A percentile compares a stretch with the other conserved stretches of the same genome.
These are phyloP conservation scores for Catharus bicknelli DNA, from an alignment of 2,113 vertebrate genomes.

Conservation along the genomic window DNA sequence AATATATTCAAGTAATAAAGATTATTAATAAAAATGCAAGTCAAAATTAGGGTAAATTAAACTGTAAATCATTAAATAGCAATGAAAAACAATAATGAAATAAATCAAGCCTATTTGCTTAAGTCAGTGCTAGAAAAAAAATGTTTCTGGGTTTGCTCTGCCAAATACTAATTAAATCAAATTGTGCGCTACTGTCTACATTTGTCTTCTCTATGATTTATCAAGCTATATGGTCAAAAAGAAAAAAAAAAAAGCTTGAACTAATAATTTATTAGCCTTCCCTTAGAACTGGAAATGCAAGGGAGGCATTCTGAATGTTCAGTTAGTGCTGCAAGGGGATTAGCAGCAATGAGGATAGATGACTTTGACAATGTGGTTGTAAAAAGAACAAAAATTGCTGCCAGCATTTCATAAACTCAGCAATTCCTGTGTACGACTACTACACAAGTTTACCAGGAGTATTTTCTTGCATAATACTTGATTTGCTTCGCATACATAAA, in stretches of 20 bases:
- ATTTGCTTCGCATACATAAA: neutral
- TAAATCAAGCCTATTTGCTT: neutral
- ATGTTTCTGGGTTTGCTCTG: neutral
- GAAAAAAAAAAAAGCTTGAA: neutral
- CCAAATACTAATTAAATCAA: neutral
- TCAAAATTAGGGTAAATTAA: constrained; percentile 1
- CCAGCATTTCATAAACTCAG: neutral
- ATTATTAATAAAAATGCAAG: neutral
- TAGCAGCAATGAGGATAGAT: neutral
- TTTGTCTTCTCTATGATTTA: neutral
- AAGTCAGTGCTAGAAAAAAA: neutral
- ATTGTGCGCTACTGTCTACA: neutral
- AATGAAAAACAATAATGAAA: neutral
- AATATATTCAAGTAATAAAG: neutral
- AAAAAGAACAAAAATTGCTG: neutral
- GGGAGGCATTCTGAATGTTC: neutral
- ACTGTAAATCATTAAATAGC: neutral
- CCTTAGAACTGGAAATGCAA: neutral
- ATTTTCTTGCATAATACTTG: neutral
- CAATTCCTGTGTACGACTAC: neutral
- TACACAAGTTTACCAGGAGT: neutral
- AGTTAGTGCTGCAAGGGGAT: neutral
- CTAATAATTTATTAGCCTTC: neutral
- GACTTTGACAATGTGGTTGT: neutral
- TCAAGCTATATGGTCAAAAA: neutral